Evolutionary conservation across 2,888 invertebrate genomes (phyloP).

Genomic region (Phyto melanocephala): DNA sequence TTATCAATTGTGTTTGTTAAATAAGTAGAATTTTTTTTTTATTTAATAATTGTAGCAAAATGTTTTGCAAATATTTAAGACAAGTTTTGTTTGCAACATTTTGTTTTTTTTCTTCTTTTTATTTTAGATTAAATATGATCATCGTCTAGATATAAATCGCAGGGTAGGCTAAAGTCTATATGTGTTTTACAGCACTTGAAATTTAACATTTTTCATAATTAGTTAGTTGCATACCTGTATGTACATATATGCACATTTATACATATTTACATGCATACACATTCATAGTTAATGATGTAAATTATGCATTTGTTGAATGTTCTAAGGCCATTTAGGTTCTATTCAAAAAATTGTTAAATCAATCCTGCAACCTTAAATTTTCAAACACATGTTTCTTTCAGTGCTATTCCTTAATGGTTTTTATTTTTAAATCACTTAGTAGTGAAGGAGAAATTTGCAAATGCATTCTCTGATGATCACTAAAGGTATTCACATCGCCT

Average conservation of each 20-base stretch:
- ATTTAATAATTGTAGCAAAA: slow-evolving; percentile 28
- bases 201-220: neutral
- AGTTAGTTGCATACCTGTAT: neutral
- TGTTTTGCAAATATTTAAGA: slow-evolving; percentile 35
- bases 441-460: neutral
- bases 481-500: too few species aligned
- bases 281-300: slow-evolving; percentile 1
- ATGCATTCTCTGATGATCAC: slow-evolving; percentile 52
- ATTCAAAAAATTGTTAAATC: neutral
- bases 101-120: slow-evolving; percentile 56
- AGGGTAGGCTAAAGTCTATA: slow-evolving; percentile 73
- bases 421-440: neutral
- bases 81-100: slow-evolving; percentile 60
- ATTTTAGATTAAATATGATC: slow-evolving; percentile 74
- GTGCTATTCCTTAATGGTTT: neutral
- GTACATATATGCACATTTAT: neutral
- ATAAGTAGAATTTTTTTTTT: neutral
- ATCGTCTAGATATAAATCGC: slow-evolving; percentile 73
- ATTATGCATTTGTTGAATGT: slow-evolving; percentile 19
- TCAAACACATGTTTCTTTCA: neutral
- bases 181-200: slow-evolving; percentile 9
- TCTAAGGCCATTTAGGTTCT: neutral
- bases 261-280: neutral
- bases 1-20: neutral
- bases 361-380: too few species aligned